A percentile compares a stretch with the other conserved stretches of the same genome.
Evolutionary conservation across 1,140 invertebrate species (phyloP).

Genomic region (Papilio xuthus): DNA sequence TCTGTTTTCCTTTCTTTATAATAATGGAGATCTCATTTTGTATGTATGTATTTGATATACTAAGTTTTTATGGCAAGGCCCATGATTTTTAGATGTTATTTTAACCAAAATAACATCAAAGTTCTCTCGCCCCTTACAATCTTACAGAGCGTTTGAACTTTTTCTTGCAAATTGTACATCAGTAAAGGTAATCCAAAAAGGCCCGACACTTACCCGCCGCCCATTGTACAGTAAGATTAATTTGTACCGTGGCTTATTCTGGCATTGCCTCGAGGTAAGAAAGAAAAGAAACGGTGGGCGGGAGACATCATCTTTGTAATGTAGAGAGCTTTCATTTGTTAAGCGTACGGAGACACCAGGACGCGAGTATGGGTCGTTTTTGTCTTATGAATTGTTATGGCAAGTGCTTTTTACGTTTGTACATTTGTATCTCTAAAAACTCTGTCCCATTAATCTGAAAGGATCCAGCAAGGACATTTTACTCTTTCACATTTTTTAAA

Average conservation of each 20-base stretch:
- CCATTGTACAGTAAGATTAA: conserved; percentile 59
- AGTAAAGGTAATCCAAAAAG: conserved; percentile 42
- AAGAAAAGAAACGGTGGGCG: conserved; percentile 51
- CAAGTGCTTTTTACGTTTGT: conserved; percentile 9
- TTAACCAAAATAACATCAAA: neutral
- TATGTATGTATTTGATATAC: too few species aligned
- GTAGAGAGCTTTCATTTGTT: conserved; percentile 36
- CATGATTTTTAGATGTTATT: neutral
- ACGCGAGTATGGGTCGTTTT: conserved; percentile 1
- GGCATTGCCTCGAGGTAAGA: conserved; percentile 39
- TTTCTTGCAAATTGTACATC: conserved; percentile 30
- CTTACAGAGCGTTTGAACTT: conserved; percentile 5
- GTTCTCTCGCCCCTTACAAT: neutral
- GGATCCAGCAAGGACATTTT: too few species aligned
- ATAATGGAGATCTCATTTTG: too few species aligned
- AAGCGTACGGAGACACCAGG: neutral
- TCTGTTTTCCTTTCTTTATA: too few species aligned
- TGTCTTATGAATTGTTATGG: conserved; percentile 22
- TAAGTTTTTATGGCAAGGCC: too few species aligned
- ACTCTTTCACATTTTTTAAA: too few species aligned
- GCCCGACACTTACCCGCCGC: conserved; percentile 48
- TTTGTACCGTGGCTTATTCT: conserved; percentile 51
- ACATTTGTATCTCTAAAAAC: neutral
- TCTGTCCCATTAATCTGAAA: neutral
- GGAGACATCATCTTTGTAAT: conserved; percentile 54